Evolutionary conservation across 2,797 vertebrate genomes (phyloP), one percentile per base, ranked within the genome.

Genomic region (Amblyopsis hoosieri): DNA sequence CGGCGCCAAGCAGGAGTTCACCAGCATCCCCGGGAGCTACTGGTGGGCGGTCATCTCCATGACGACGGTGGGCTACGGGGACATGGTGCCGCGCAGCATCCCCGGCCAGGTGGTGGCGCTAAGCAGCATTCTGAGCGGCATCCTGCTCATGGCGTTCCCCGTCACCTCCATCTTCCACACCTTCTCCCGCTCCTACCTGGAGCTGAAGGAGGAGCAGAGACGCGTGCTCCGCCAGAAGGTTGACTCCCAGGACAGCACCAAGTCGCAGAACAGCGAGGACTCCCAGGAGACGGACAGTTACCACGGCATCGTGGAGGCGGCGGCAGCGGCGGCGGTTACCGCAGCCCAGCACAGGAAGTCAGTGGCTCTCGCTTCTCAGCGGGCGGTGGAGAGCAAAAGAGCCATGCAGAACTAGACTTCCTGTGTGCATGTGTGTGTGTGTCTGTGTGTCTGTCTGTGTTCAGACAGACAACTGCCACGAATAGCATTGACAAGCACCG

Each of bases 1-100:
- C 87, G 97, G 96, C 8, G 96, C 96, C 75, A 96, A 95, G 82
- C 96, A 97, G 64, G 96, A 97, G 81, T 99, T 99, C 87, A 96
- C 96, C 31, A 99, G 97, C 54, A 94, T 99, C 80, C 97, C 97
- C 0, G 95, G 91, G 23, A 96, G 94, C 80, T 99, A 98, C 87
- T 99, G 97, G 97, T 99, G 97, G 97, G 97, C 97, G 0, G 96
- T 99, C 61, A 99, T 98, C 89, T 98, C 97, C 80, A 99, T 99
- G 97, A 99, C 96, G 0, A 99, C 97, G 0, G 97, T 99, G 11
- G 97, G 97, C 72, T 99, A 99, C 0, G 97, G 97, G 0, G 97
- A 99, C 88, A 98, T 99, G 97, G 97, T 99, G 63, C 97, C 97
- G 19, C 92, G 95, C 5, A 97, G 96, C 91, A 95, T 98, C 74